Evolutionary conservation across 2,888 invertebrate genomes (phyloP).

Genomic region (Erpobdella octoculata): DNA sequence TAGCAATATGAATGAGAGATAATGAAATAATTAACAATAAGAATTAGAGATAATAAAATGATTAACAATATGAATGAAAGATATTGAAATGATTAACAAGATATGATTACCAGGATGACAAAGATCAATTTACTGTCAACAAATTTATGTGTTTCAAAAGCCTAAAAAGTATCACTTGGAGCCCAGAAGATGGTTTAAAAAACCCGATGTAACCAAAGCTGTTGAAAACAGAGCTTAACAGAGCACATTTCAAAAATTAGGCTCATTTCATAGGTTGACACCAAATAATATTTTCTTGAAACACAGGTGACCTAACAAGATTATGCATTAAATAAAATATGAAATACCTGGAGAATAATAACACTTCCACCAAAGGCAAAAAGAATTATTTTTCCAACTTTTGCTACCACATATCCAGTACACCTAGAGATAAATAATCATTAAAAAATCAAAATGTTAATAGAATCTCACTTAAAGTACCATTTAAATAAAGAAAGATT

Average conservation of each 20-base stretch:
- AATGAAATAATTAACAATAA: not conserved
- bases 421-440: not conserved
- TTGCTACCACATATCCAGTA: slow-evolving; percentile 6
- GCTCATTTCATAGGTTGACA: no score
- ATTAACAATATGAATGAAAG: not conserved
- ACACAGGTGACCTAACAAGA: not conserved
- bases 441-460: no score
- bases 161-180: no score
- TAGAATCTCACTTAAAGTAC: no score
- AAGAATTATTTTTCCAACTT: slow-evolving; percentile 8
- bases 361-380: slow-evolving; percentile 10
- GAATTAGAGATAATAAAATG: not conserved
- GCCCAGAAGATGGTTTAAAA: no score
- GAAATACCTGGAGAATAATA: not conserved
- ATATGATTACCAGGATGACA: no score
- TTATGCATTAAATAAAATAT: not conserved
- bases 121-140: no score
- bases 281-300: not conserved
- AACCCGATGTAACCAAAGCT: no score
- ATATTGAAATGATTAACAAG: not conserved
- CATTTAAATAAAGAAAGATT: no score
- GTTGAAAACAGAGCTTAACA: no score
- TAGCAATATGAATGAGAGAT: not conserved
- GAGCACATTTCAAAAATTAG: no score
- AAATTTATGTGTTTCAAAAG: no score